These are phyloP conservation scores for Lycophotia porphyrea DNA, from an alignment of 2,888 invertebrate species.

Conservation along the genomic window DNA sequence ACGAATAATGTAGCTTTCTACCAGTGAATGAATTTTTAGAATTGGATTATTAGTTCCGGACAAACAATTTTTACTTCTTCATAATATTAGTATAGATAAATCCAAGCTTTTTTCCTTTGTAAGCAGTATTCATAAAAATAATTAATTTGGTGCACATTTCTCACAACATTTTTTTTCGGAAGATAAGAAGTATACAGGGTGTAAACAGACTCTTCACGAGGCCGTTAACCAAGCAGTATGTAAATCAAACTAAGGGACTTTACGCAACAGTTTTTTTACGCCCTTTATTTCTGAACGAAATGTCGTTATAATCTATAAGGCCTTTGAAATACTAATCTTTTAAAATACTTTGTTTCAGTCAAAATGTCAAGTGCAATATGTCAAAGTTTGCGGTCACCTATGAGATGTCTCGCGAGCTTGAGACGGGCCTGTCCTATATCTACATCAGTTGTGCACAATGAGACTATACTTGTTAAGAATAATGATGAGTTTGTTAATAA, in stretches of 20 bases:
- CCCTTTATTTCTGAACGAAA: not conserved
- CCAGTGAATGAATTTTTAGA: no score
- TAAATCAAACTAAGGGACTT: no score
- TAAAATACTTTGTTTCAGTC: constrained; percentile 50
- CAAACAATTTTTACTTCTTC: no score
- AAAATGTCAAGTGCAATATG: constrained; percentile 84
- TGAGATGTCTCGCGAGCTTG: constrained; percentile 77
- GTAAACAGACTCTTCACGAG: no score
- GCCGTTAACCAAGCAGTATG: no score
- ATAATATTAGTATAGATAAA: not conserved
- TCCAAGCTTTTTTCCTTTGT: not conserved
- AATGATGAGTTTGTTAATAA: constrained; percentile 94
- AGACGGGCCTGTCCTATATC: constrained; percentile 78
- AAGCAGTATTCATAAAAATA: not conserved
- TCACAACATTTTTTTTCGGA: no score
- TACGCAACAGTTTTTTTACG: no score
- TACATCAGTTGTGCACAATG: constrained; percentile 86
- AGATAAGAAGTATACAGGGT: no score
- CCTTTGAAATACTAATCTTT: not conserved
- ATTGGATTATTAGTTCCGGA: no score
- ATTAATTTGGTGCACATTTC: not conserved
- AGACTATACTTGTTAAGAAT: constrained; percentile 91
- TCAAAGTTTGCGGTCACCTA: constrained; percentile 83
- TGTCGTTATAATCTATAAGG: not conserved
- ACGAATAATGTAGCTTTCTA: no score